Base-by-base conservation (phyloP, 2,888 invertebrate species). In the Electrophaes corylata region DNA sequence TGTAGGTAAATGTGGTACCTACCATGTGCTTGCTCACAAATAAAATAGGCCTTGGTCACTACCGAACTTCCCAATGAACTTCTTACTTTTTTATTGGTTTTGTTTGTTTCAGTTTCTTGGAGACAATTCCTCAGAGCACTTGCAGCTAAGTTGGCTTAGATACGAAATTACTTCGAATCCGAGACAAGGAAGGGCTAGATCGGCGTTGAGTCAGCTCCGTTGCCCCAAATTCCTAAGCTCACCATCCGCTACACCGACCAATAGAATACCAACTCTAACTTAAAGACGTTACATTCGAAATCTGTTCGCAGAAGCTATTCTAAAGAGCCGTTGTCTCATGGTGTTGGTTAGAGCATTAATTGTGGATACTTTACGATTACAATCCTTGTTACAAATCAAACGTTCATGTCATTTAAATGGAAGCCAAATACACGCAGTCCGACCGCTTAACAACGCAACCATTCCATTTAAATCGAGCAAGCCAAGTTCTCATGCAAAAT, bases 141-240 rank as follows among this genome's bases (percentile, higher is more conserved):
- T 50, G 40, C 23, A 44, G 19, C 55, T 31, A 44, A 31, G n/a
- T 31, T 54, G 14, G 35, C 53, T 63, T 53, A 64, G 52, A 75
- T 58, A 35, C 67, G 72, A 79, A 79, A 83, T 81, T 81, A 79
- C 78, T 76, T 79, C 39, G 41, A 58, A 58, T 31, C 75, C 69
- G 71, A 78, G 76, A 75, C 76, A 81, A 81, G 77, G 83, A 88
- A 86, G 85, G 88, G 86, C 84, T 87, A 84, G 84, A 84, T 81
- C 81, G 73, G 73, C 74, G 87, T 87, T 90, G 91, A 91, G 83
- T 91, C 90, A 91, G 86, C 87, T 80, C 74, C 75, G 79, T 44
- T 90, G 90, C 75, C 88, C 91, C 88, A 91, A 90, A 91, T 91
- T 86, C 90, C 89, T 78, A 65, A 76, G 79, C 72, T 83, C 82